Base-by-base conservation (phyloP, 2,888 invertebrate genomes). In the Nycteola revayana region DNA sequence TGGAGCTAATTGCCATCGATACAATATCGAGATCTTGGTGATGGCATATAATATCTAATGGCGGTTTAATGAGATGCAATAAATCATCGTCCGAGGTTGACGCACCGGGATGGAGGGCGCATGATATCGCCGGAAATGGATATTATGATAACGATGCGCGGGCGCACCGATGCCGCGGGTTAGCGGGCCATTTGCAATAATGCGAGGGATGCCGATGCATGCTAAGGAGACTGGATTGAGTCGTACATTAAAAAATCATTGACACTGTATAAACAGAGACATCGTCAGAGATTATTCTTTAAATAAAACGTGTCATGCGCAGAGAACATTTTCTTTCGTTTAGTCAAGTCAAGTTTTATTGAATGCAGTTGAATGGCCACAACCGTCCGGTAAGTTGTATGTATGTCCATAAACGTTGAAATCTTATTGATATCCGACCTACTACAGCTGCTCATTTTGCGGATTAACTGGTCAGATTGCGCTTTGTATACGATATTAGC, bases 51-150 rank as follows among this genome's bases (percentile, higher is more conserved):
- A 60, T 66, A 67, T 68, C 71, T 69, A 57, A 54, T 44, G 38
- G 36, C 17, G 37, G 33, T 32, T 32, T 77, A 75, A 75, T 75
- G 63, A 70, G 61, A 60, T 56, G 61, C 50, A 59, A 75, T 78
- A 71, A 74, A 77, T 79, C 72, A 73, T 66, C 37, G 14, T 37
- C 33, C 34, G 54, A 57, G 61, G 60, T 65, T 69, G 66, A 66
- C 62, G 56, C 46, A 48, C 48, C 51, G 50, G 47, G 52, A 49
- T 50, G 47, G 32, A 48, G 62, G 49, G 58, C 57, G 63, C 59
- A 57, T 49, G 66, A 66, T 75, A 71, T 65, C 68, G 67, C 47
- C 68, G 75, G 79, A 80, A 76, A 70, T 76, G 71, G 66, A 70
- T 72, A 72, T 74, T 68, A 67, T 56, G 75, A 77, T 76, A 78